These are phyloP conservation scores for Laticauda colubrina DNA, from an alignment of 2,113 vertebrate species.

Conservation along the genomic window DNA sequence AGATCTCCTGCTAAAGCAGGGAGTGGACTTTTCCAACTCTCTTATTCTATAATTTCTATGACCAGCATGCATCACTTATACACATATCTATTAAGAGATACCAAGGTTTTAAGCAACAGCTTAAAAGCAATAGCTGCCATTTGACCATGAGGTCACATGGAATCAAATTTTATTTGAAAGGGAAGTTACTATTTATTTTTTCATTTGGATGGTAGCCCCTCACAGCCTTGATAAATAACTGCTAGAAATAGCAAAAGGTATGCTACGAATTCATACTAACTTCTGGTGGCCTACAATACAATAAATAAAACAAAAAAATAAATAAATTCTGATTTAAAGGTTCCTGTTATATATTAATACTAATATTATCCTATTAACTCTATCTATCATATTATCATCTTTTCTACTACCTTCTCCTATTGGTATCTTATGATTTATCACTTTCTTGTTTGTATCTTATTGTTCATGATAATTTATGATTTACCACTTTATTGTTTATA, in stretches of 20 bases:
- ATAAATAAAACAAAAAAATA: neutral
- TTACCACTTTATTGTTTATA: too few relatives aligned
- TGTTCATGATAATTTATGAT: too few relatives aligned
- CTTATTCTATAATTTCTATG: neutral
- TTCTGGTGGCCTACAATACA: neutral
- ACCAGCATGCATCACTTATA: neutral
- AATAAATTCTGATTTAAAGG: neutral
- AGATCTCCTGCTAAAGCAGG: too few relatives aligned
- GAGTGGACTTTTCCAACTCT: too few relatives aligned
- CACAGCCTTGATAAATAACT: neutral
- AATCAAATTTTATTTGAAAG: neutral
- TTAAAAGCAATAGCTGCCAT: too few relatives aligned
- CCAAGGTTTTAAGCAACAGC: neutral
- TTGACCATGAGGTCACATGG: neutral
- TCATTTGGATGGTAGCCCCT: neutral
- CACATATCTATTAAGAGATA: neutral
- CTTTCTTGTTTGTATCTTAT: too few relatives aligned
- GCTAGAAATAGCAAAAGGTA: neutral
- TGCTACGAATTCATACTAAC: neutral
- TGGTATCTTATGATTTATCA: too few relatives aligned
- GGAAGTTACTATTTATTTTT: neutral
- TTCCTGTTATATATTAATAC: too few relatives aligned
- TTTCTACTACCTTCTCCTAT: too few relatives aligned
- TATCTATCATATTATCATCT: too few relatives aligned
- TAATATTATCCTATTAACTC: too few relatives aligned